phyloP scores from a whole-genome alignment of 2,888 invertebrate species.

The Trachelus iudaicus region DNA sequence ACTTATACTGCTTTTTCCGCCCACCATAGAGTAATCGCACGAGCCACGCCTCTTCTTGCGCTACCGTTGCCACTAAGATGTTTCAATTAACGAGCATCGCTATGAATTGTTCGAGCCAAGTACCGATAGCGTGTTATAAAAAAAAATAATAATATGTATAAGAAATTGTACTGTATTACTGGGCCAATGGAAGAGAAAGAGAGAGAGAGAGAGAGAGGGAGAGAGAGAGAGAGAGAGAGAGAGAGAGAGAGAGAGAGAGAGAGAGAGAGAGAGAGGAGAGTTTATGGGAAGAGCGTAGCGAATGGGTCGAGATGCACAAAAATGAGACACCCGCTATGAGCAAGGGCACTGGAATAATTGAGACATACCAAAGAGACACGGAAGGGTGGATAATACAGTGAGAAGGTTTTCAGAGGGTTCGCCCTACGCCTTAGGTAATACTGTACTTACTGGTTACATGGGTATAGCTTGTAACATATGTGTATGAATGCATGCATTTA shows the following conservation, averaged over 20 bases:
- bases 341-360: conserved; percentile 27
- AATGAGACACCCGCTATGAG: background rate
- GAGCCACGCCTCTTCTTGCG: conserved; percentile 35
- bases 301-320: background rate
- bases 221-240: too few species aligned
- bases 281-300: too few species aligned
- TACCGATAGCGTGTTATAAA: background rate
- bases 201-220: too few species aligned
- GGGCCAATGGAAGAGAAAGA: background rate
- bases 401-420: conserved; percentile 24
- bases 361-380: conserved; percentile 22
- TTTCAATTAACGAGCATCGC: conserved; percentile 52
- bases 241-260: background rate
- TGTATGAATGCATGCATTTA: background rate
- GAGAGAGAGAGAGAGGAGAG: background rate
- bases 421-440: conserved; percentile 20
- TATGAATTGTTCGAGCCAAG: background rate
- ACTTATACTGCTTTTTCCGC: conserved; percentile 42
- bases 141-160: background rate
- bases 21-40: conserved; percentile 38
- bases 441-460: background rate
- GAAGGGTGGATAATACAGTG: conserved; percentile 16
- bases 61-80: conserved; percentile 37
- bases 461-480: background rate
- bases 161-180: background rate